These are phyloP conservation scores for Drosophila conformis DNA, from an alignment of 2,888 invertebrate genomes.

Conservation along the genomic window DNA sequence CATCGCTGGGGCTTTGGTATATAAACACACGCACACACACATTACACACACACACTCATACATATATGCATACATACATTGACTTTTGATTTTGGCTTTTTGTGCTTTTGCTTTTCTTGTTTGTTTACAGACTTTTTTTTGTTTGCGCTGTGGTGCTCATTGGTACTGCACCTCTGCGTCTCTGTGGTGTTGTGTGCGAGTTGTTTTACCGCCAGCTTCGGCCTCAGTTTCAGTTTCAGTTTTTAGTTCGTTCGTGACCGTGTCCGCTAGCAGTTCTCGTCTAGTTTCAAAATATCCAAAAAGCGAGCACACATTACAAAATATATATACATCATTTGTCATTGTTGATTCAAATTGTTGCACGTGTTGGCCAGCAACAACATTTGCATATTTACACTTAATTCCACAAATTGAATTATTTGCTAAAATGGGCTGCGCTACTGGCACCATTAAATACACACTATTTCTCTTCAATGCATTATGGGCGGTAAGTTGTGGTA, in stretches of 20 bases:
- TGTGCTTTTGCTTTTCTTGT: constrained; percentile 59
- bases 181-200: constrained; percentile 17
- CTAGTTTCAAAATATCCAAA: constrained; percentile 26
- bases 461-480: constrained; percentile 78
- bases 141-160: constrained; percentile 51
- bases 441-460: constrained; percentile 77
- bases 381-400: constrained; percentile 22
- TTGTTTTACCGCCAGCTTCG: constrained; percentile 33
- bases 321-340: constrained; percentile 11
- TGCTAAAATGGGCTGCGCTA: constrained; percentile 79
- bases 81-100: constrained; percentile 60
- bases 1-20: constrained; percentile 39
- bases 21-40: constrained; percentile 21
- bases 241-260: constrained; percentile 81
- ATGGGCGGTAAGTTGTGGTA: constrained; percentile 79
- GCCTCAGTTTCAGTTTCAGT: constrained; percentile 49
- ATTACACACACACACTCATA: background rate
- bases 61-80: constrained; percentile 15
- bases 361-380: constrained; percentile 53
- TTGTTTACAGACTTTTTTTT: constrained; percentile 61
- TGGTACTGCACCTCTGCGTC: constrained; percentile 7
- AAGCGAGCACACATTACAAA: constrained; percentile 6
- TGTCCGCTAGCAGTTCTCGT: constrained; percentile 59
- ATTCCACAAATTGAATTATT: constrained; percentile 14
- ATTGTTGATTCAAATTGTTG: constrained; percentile 46